phyloP scores from a whole-genome alignment of 37 sponge, comb jelly and placozoan species.

The Halichondria panicea region DNA sequence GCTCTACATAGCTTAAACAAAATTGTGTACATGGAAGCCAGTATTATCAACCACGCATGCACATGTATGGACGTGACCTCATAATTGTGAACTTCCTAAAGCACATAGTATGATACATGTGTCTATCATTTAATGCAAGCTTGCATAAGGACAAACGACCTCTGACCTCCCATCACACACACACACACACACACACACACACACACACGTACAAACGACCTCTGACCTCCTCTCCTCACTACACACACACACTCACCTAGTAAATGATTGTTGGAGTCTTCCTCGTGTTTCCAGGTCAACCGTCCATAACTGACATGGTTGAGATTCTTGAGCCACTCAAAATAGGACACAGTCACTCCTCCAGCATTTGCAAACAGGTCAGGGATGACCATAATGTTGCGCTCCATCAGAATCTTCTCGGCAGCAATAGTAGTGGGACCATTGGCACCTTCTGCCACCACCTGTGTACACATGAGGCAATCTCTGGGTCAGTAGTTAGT shows the following conservation, averaged over 20 bases:
- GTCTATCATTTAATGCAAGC: too few species aligned
- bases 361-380: conserved; percentile 97
- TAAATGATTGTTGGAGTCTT: conserved; percentile 87
- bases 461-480: too few species aligned
- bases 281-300: conserved; percentile 95
- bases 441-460: conserved; percentile 98
- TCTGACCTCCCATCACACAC: too few species aligned
- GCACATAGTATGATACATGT: too few species aligned
- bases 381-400: conserved; percentile 89
- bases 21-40: too few species aligned
- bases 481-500: too few species aligned
- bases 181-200: too few species aligned
- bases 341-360: conserved; percentile 99
- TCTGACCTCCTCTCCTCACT: not conserved
- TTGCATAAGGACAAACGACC: too few species aligned
- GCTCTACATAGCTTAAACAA: too few species aligned
- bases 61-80: too few species aligned
- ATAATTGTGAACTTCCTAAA: too few species aligned
- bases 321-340: conserved; percentile 99
- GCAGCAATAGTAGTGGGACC: conserved; percentile 96
- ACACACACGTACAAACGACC: not conserved
- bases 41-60: too few species aligned
- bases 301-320: conserved; percentile 98
- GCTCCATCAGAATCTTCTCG: conserved; percentile 83
- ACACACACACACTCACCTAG: conserved; percentile 72